Percentiles rank a stretch among this genome's conserved stretches.
These are phyloP conservation scores for Apostichopus californicus DNA, from an alignment of 35 echinoderm and acorn worm genomes.

Conservation along the genomic window DNA sequence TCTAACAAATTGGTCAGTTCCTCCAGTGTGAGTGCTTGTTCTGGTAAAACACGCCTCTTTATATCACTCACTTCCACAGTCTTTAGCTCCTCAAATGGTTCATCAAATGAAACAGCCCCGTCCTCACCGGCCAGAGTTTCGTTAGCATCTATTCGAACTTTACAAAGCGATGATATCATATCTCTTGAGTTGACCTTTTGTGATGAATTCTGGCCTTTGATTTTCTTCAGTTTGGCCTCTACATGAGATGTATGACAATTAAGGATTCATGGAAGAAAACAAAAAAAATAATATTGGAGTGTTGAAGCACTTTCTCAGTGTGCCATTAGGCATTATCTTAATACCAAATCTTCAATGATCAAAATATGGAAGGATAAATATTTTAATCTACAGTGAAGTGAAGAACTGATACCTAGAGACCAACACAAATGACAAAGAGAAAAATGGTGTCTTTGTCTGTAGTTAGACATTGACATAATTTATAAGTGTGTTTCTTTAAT, in stretches of 20 bases:
- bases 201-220: constrained; percentile 25
- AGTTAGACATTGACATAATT: too few species aligned
- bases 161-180: constrained; percentile 28
- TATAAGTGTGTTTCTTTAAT: too few species aligned
- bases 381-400: too few species aligned
- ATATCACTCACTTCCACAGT: constrained; percentile 27
- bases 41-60: constrained; percentile 62
- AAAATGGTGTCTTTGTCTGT: too few species aligned
- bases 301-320: too few species aligned
- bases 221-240: constrained; percentile 51
- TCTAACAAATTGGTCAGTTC: constrained; percentile 64
- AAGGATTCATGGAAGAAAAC: too few species aligned
- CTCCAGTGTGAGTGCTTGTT: constrained; percentile 65
- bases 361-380: too few species aligned
- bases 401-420: too few species aligned
- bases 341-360: too few species aligned
- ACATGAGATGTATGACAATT: background rate
- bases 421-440: too few species aligned
- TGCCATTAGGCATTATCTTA: too few species aligned
- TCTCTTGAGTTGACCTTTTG: constrained; percentile 19
- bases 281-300: too few species aligned
- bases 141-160: constrained; percentile 10
- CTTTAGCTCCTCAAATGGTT: constrained; percentile 22
- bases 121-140: constrained; percentile 27
- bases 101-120: background rate